Conservation (phyloP, 30 jellyfish, hydroid and myxozoan genomes). For the Aurelia sp. region DNA sequence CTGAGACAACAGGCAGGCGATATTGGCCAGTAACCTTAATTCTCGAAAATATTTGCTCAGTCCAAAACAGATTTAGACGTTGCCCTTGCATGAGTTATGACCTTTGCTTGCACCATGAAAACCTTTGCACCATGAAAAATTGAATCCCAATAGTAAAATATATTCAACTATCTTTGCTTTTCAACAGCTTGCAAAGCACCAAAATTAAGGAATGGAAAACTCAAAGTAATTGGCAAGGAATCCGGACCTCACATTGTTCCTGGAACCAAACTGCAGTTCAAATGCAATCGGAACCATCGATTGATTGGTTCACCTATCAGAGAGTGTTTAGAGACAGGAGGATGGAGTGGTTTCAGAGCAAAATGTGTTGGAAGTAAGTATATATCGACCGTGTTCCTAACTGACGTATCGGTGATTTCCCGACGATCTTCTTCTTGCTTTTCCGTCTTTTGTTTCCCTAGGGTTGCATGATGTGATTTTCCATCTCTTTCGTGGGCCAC, state of each 20-base stretch:
- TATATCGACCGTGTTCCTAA: neutral
- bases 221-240: conserved; percentile 10
- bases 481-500: too few relatives aligned
- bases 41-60: too few relatives aligned
- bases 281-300: conserved; percentile 42
- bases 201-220: conserved; percentile 15
- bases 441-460: too few relatives aligned
- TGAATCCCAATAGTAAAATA: too few relatives aligned
- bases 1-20: too few relatives aligned
- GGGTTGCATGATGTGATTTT: neutral
- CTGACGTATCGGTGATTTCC: neutral
- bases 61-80: too few relatives aligned
- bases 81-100: too few relatives aligned
- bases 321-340: conserved; percentile 38
- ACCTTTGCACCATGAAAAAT: too few relatives aligned
- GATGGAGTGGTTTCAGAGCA: conserved; percentile 70
- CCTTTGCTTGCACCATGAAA: too few relatives aligned
- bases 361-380: conserved; percentile 56
- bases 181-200: conserved; percentile 20
- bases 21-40: too few relatives aligned
- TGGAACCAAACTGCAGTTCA: conserved; percentile 12
- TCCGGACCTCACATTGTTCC: neutral
- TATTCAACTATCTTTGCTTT: neutral
- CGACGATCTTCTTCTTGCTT: neutral
- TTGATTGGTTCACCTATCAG: conserved; percentile 49